A percentile compares a stretch with the other conserved stretches of the same genome.
These are phyloP conservation scores for Anarrhichthys ocellatus DNA, from an alignment of 2,113 vertebrate species.

Conservation along the genomic window DNA sequence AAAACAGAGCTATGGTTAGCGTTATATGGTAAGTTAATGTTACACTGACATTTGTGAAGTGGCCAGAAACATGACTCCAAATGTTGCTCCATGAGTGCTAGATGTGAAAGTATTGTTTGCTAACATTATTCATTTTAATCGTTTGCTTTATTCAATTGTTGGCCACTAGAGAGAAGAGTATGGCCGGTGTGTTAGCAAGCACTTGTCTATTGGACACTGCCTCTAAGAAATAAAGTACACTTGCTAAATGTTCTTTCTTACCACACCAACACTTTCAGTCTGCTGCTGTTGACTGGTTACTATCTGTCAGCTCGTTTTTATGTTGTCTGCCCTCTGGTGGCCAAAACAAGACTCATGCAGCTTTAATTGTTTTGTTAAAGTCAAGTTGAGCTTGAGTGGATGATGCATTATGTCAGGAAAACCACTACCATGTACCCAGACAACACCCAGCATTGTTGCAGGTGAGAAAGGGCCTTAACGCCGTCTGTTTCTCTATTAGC, in stretches of 20 bases:
- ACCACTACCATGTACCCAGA: not conserved
- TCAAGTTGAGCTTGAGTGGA: not conserved
- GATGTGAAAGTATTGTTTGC: not conserved
- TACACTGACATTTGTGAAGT: not conserved
- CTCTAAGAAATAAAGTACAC: not conserved
- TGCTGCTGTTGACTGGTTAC: not conserved
- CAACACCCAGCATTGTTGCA: not conserved
- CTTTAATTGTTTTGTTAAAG: not conserved
- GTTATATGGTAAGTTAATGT: not conserved
- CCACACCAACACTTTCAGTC: not conserved
- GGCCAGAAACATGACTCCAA: not conserved
- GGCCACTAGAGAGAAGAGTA: not conserved
- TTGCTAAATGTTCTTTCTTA: not conserved
- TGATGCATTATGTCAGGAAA: not conserved
- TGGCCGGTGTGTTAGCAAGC: not conserved
- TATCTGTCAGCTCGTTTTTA: not conserved
- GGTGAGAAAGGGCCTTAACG: not conserved
- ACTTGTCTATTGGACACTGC: not conserved
- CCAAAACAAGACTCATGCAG: not conserved
- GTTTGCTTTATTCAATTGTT: not conserved
- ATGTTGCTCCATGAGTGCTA: not conserved
- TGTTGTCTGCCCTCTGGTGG: conserved; percentile 37
- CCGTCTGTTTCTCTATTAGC: not conserved
- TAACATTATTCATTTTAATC: not conserved
- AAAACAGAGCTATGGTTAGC: not conserved